Evolutionary conservation across 1,140 invertebrate genomes (phyloP).

Genomic region (Hydropsyche tenuis): DNA sequence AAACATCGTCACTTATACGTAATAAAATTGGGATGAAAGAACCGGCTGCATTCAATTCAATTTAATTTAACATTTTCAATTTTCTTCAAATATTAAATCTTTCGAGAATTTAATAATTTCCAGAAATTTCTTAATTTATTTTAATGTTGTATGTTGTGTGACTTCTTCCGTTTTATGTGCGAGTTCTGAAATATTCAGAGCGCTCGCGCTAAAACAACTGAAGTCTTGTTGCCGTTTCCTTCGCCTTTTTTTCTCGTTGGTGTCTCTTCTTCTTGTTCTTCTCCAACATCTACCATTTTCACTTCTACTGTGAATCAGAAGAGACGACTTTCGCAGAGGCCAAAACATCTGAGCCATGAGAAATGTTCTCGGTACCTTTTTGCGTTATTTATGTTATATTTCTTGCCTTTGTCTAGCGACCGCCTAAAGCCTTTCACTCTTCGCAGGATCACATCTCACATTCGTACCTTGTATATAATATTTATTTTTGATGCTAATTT

Average conservation of each 20-base stretch:
- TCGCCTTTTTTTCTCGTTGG: neutral
- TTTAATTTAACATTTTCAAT: too few relatives aligned
- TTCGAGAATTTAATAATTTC: too few relatives aligned
- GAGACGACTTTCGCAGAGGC: conserved; percentile 22
- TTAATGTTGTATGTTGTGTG: too few relatives aligned
- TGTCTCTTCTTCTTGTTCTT: neutral
- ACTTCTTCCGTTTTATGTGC: too few relatives aligned
- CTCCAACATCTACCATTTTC: neutral
- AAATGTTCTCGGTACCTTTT: conserved; percentile 39
- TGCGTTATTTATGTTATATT: conserved; percentile 46
- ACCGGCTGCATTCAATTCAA: too few relatives aligned
- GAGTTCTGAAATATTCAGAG: conserved; percentile 4
- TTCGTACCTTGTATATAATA: neutral
- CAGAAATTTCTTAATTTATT: too few relatives aligned
- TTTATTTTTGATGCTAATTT: neutral
- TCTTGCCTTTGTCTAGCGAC: conserved; percentile 37
- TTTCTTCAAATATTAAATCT: too few relatives aligned
- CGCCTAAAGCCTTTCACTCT: neutral
- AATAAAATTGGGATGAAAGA: too few relatives aligned
- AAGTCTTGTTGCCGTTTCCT: conserved; percentile 16
- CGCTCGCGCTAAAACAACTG: conserved; percentile 25
- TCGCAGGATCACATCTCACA: conserved; percentile 7
- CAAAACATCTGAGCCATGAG: conserved; percentile 49
- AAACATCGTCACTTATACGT: too few relatives aligned
- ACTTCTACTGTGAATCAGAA: neutral